These are phyloP conservation scores for Heteronetta atricapilla DNA, from an alignment of 2,113 vertebrate species.

Conservation along the genomic window DNA sequence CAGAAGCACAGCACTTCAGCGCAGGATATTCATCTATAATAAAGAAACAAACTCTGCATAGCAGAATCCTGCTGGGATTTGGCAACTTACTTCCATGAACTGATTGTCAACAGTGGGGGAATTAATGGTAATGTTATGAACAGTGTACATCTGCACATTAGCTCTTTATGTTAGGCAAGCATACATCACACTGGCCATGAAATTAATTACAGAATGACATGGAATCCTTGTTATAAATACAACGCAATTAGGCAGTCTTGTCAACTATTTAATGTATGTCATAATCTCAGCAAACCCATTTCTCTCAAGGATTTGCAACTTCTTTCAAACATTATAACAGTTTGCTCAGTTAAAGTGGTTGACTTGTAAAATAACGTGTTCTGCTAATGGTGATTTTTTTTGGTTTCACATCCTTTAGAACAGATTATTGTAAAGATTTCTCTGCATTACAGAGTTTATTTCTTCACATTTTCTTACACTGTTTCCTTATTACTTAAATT, in stretches of 20 bases:
- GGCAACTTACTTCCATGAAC: background rate
- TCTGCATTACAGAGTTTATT: background rate
- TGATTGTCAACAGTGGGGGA: background rate
- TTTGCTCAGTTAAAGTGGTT: background rate
- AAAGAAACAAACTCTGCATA: background rate
- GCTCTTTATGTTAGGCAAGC: background rate
- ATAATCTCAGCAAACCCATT: background rate
- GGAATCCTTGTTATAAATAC: background rate
- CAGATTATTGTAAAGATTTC: background rate
- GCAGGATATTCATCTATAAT: background rate
- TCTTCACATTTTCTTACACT: background rate
- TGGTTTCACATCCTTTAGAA: background rate
- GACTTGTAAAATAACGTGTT: background rate
- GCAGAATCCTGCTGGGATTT: background rate
- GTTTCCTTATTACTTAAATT: background rate
- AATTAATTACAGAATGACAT: background rate
- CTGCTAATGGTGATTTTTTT: background rate
- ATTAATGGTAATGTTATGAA: background rate
- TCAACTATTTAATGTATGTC: background rate
- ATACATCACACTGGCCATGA: background rate
- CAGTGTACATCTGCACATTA: background rate
- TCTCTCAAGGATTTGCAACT: conserved; percentile 5
- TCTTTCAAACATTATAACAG: background rate
- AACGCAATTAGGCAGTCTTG: background rate
- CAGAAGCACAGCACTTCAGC: background rate